These are phyloP conservation scores for Thera obeliscata DNA, from an alignment of 2,888 invertebrate genomes.

Conservation along the genomic window DNA sequence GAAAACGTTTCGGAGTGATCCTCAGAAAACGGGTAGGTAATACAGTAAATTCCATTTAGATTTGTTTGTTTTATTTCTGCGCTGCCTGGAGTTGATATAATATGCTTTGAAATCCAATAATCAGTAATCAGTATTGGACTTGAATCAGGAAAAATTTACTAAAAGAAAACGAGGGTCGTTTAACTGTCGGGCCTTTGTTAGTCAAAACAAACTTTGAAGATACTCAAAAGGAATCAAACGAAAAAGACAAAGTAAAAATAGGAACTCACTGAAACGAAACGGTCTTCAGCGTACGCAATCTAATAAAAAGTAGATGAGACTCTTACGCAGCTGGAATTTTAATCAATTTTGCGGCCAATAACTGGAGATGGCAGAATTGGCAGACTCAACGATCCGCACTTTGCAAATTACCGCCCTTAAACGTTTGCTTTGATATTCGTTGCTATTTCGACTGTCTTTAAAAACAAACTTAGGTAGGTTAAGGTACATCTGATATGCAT, in stretches of 20 bases:
- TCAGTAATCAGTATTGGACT: neutral
- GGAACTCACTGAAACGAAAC: constrained; percentile 56
- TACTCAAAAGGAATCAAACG: constrained; percentile 49
- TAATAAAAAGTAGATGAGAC: constrained; percentile 71
- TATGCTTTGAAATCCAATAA: constrained; percentile 4
- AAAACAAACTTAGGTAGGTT: constrained; percentile 52
- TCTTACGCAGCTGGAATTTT: constrained; percentile 76
- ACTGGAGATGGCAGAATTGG: constrained; percentile 56
- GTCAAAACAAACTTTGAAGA: constrained; percentile 40
- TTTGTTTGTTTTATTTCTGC: constrained; percentile 11
- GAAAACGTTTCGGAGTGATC: constrained; percentile 31
- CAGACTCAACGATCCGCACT: constrained; percentile 58
- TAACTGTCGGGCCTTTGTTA: constrained; percentile 21
- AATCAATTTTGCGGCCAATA: constrained; percentile 81
- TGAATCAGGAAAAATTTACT: constrained; percentile 17
- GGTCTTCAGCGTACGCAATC: constrained; percentile 61
- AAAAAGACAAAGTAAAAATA: constrained; percentile 50
- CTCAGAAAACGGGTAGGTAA: constrained; percentile 21
- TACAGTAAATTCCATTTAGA: constrained; percentile 16
- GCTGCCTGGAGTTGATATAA: neutral
- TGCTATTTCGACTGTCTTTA: constrained; percentile 56
- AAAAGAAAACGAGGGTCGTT: constrained; percentile 19
- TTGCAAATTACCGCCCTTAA: constrained; percentile 74
- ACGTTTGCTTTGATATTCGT: constrained; percentile 63
- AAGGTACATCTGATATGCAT: constrained; percentile 53